A percentile compares a stretch with the other conserved stretches of the same genome.
Evolutionary conservation across 2,888 invertebrate species (phyloP).

Genomic region (Busseola fusca): DNA sequence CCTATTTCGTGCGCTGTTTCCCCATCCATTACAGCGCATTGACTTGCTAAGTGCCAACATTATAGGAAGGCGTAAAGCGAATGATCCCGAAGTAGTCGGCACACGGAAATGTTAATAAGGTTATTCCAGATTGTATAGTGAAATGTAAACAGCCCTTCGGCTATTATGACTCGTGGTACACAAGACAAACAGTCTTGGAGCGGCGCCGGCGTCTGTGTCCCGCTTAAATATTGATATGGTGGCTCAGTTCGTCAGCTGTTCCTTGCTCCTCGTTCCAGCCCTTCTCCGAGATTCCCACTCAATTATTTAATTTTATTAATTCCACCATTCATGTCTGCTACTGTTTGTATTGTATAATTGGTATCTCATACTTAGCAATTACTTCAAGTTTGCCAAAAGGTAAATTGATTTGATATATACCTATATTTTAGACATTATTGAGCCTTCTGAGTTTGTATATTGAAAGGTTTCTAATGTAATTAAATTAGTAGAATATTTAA

Average conservation of each 20-base stretch:
- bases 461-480: background rate
- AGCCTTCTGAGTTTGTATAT: constrained; percentile 1
- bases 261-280: constrained; percentile 38
- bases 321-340: constrained; percentile 43
- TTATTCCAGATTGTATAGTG: constrained; percentile 80
- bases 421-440: constrained; percentile 16
- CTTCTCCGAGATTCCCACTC: constrained; percentile 52
- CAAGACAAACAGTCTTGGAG: constrained; percentile 80
- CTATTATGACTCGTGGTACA: constrained; percentile 82
- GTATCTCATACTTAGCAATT: constrained; percentile 41
- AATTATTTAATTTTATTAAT: constrained; percentile 66
- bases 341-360: constrained; percentile 56
- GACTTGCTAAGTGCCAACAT: constrained; percentile 57
- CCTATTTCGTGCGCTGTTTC: constrained; percentile 53
- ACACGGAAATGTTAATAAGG: constrained; percentile 78
- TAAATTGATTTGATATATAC: constrained; percentile 35
- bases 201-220: constrained; percentile 73
- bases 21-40: constrained; percentile 52
- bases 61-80: constrained; percentile 61
- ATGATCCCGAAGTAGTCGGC: constrained; percentile 56
- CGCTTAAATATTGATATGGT: constrained; percentile 83
- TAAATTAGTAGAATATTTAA: background rate
- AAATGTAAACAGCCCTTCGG: constrained; percentile 82
- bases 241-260: constrained; percentile 53
- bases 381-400: constrained; percentile 26